Evolutionary conservation across 1,140 invertebrate genomes (phyloP).

Genomic region (Bombus polaris): DNA sequence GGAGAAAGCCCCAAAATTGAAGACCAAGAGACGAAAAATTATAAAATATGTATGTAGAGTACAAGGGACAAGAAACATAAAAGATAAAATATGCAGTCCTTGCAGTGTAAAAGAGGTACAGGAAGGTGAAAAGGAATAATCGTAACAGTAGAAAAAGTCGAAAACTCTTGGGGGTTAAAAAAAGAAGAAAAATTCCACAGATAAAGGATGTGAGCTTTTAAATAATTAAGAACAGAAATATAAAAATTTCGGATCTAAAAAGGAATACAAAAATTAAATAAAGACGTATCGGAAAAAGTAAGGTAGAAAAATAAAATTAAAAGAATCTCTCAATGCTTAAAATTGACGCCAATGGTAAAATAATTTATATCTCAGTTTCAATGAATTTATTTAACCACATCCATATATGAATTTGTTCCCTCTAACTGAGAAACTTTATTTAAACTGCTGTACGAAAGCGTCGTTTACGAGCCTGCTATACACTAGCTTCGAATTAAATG

Average conservation of each 20-base stretch:
- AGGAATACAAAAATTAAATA: no score
- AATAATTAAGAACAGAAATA: no score
- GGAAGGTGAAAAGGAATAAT: not conserved
- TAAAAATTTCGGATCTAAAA: no score
- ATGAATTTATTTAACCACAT: not conserved
- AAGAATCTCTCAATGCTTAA: not conserved
- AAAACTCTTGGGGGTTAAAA: not conserved
- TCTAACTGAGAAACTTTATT: not conserved
- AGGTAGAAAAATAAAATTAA: not conserved
- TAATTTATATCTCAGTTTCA: not conserved
- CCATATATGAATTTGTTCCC: not conserved
- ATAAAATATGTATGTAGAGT: no score
- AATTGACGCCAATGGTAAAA: not conserved
- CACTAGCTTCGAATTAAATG: not conserved
- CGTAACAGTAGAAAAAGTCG: no score
- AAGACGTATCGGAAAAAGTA: not conserved
- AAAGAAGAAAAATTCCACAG: no score
- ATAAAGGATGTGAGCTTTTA: no score
- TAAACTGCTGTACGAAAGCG: not conserved
- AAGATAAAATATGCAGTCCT: no score
- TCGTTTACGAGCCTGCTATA: not conserved
- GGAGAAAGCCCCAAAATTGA: no score
- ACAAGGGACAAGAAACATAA: not conserved
- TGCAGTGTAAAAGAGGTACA: not conserved
- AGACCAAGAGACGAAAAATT: no score